phyloP scores from a whole-genome alignment of 2,797 vertebrate genomes.

The Crenichthys baileyi region DNA sequence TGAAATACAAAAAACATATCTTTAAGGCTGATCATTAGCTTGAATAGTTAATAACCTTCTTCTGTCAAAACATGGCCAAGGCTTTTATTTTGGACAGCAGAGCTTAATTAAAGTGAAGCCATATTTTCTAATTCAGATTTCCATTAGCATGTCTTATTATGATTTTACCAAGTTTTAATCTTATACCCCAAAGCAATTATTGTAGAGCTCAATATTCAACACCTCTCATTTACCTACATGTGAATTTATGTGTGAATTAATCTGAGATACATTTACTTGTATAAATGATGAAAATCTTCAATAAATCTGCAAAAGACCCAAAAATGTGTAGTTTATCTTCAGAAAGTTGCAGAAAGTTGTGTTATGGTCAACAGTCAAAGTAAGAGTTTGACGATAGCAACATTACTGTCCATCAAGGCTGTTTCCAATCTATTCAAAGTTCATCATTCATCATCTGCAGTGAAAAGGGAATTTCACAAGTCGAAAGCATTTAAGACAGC shows the following conservation, averaged over 20 bases:
- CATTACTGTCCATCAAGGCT: not conserved
- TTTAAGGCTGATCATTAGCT: too few relatives aligned
- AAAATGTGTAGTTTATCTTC: slow-evolving; percentile 2
- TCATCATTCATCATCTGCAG: not conserved
- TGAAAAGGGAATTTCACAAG: not conserved
- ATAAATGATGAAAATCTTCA: not conserved
- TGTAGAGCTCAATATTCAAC: not conserved
- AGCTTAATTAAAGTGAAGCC: not conserved
- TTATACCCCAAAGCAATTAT: not conserved
- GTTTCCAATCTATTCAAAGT: not conserved
- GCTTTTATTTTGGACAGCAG: not conserved
- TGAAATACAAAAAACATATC: not conserved
- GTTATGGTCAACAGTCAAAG: not conserved
- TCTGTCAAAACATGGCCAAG: not conserved
- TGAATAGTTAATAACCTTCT: not conserved
- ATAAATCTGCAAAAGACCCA: not conserved
- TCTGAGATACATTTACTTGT: too few relatives aligned
- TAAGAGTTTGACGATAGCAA: not conserved
- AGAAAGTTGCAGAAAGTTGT: not conserved
- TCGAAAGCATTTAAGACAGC: not conserved
- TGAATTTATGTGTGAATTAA: not conserved
- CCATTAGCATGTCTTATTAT: not conserved
- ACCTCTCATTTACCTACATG: not conserved
- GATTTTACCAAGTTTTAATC: not conserved
- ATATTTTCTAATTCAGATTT: not conserved